A percentile compares a stretch with the other conserved stretches of the same genome.
phyloP scores from a whole-genome alignment of 2,113 vertebrate species.

The Nasalis larvatus region DNA sequence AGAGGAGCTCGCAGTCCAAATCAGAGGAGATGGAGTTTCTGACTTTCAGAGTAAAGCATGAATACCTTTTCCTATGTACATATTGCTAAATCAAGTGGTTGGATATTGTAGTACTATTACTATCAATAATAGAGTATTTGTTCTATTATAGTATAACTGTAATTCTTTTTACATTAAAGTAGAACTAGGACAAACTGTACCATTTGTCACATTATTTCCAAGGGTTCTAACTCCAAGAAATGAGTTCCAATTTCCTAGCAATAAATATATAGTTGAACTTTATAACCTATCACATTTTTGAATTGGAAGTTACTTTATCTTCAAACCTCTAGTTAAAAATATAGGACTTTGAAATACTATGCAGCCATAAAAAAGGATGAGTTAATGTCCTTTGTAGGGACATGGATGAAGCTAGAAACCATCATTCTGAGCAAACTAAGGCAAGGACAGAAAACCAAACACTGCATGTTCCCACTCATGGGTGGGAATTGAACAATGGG shows the following conservation, averaged over 20 bases:
- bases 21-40: neutral
- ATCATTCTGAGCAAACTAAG: too few species aligned
- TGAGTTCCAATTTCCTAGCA: neutral
- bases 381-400: too few species aligned
- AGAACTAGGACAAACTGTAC: neutral
- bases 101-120: neutral
- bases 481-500: too few species aligned
- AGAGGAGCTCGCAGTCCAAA: neutral
- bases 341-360: neutral
- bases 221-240: neutral
- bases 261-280: neutral
- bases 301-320: neutral
- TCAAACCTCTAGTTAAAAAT: neutral
- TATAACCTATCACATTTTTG: neutral
- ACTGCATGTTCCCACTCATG: too few species aligned
- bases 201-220: neutral
- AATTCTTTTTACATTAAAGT: neutral
- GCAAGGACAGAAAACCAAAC: too few species aligned
- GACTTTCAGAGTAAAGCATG: neutral
- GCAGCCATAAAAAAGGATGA: too few species aligned
- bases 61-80: neutral
- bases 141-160: neutral
- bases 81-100: neutral
- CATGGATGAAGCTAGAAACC: too few species aligned
- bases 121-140: neutral